Evolutionary conservation across 2,113 vertebrate species (phyloP).

Genomic region (Lagenorhynchus albirostris): DNA sequence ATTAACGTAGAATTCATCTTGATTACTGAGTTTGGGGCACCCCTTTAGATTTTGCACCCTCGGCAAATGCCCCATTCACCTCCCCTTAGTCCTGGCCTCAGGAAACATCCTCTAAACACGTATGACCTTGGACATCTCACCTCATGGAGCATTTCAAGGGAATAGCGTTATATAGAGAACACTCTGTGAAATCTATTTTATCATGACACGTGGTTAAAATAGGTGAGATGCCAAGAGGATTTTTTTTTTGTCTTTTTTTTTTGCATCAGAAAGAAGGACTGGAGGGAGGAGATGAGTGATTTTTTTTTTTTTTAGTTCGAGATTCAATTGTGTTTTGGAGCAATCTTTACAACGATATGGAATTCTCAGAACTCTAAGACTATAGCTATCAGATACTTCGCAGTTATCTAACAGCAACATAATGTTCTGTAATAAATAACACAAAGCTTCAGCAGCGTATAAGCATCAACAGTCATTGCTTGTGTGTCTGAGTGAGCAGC

Average conservation of each 20-base stretch:
- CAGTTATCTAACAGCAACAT: not conserved
- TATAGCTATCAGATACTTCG: not conserved
- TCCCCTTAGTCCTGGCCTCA: not conserved
- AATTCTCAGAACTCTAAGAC: not conserved
- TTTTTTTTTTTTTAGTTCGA: not conserved
- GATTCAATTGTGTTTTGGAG: not conserved
- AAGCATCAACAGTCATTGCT: not conserved
- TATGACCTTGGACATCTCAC: not conserved
- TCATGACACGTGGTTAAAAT: not conserved
- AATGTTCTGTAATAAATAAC: not conserved
- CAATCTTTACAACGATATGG: not conserved
- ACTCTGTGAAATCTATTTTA: not conserved
- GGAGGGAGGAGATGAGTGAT: not conserved
- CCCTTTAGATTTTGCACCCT: not conserved
- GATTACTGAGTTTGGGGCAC: not conserved
- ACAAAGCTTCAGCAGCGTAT: not conserved
- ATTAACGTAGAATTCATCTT: not conserved
- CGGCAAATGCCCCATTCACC: no score
- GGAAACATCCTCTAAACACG: not conserved
- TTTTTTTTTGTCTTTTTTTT: not conserved
- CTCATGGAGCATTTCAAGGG: not conserved
- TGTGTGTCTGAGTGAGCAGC: not conserved
- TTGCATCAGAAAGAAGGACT: not conserved
- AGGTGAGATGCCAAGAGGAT: not conserved
- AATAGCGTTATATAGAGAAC: accelerated